phyloP scores from a whole-genome alignment of 1,140 invertebrate genomes.

The Caligus rogercresseyi region DNA sequence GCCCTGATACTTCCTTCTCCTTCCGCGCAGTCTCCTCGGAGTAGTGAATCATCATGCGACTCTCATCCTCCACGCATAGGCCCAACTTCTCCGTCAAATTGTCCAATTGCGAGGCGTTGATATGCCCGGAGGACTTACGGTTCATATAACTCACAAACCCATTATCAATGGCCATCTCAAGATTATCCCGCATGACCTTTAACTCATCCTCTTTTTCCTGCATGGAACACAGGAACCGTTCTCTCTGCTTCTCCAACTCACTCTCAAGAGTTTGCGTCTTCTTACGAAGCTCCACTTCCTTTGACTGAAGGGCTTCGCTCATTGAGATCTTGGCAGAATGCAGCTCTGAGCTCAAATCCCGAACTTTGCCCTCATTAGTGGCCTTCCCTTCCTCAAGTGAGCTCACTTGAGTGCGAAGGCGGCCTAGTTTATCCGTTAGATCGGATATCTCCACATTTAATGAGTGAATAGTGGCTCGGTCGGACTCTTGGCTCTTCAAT shows the following conservation, averaged over 20 bases:
- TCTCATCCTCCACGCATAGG: neutral
- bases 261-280: neutral
- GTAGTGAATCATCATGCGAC: slow-evolving; percentile 5
- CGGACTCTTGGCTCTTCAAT: neutral
- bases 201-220: slow-evolving; percentile 13
- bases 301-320: neutral
- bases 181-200: neutral
- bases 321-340: neutral
- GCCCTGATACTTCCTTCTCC: neutral
- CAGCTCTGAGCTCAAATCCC: neutral
- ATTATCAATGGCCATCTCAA: slow-evolving; percentile 13
- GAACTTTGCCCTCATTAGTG: neutral
- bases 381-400: neutral
- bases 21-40: neutral
- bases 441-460: neutral
- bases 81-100: neutral
- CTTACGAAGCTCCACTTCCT: neutral
- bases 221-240: neutral
- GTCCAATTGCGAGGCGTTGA: neutral
- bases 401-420: neutral
- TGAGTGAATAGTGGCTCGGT: neutral
- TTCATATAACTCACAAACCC: slow-evolving; percentile 1
- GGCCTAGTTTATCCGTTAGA: neutral
- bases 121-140: neutral
- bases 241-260: slow-evolving; percentile 2